A percentile compares a stretch with the other conserved stretches of the same genome.
These are phyloP conservation scores for Sinocyclocheilus anshuiensis DNA, from an alignment of 2,113 vertebrate species.

Conservation along the genomic window DNA sequence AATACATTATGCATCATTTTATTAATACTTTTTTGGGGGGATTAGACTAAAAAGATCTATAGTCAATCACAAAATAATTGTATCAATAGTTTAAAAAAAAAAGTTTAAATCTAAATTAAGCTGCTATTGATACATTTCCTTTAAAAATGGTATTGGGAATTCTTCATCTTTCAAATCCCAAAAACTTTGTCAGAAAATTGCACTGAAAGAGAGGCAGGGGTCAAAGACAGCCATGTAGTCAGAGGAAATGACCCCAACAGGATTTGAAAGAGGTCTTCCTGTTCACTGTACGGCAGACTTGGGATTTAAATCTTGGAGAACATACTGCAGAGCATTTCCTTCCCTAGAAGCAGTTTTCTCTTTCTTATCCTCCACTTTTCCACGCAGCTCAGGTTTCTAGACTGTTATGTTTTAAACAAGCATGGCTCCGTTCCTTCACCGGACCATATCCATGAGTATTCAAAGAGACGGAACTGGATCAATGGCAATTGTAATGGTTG, in stretches of 20 bases:
- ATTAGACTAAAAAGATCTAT: not conserved
- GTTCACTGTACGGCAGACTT: not conserved
- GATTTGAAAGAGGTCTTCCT: not conserved
- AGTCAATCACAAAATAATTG: not conserved
- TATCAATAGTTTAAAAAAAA: no score
- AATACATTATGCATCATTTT: no score
- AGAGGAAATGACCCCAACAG: not conserved
- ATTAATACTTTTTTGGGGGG: no score
- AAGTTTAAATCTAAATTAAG: no score
- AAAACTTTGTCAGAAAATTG: not conserved
- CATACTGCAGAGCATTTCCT: not conserved
- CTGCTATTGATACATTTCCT: not conserved
- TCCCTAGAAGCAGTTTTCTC: not conserved
- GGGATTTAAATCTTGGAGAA: not conserved
- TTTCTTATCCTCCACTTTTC: not conserved
- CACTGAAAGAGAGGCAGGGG: not conserved
- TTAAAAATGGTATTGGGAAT: not conserved
- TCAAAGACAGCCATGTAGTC: conserved; percentile 3
- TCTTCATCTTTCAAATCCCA: not conserved
- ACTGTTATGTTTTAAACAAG: not conserved
- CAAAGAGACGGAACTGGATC: conserved; percentile 1
- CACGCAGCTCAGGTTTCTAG: not conserved
- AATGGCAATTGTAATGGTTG: conserved; percentile 2
- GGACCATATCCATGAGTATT: not conserved
- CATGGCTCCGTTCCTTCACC: not conserved